phyloP scores from a whole-genome alignment of 2,888 invertebrate species.

The Eupithecia subumbrata region DNA sequence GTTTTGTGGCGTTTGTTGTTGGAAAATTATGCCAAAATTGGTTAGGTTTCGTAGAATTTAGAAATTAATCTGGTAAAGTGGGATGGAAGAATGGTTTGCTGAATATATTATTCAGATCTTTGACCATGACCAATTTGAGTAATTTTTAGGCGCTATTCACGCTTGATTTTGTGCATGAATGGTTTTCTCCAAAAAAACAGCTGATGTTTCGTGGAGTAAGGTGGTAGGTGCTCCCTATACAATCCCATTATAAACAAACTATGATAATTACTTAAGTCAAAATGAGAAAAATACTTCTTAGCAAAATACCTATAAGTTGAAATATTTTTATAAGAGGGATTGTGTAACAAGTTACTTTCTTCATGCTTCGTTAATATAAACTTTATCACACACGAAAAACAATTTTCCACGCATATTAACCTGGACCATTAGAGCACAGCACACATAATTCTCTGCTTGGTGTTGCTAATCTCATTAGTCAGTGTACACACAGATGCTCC shows the following conservation, averaged over 20 bases:
- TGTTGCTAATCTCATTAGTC: slow-evolving; percentile 73
- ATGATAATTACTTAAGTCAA: too few relatives aligned
- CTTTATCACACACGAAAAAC: slow-evolving; percentile 37
- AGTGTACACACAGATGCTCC: slow-evolving; percentile 71
- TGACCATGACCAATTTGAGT: not conserved
- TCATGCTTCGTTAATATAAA: not conserved
- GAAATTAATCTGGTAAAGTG: not conserved
- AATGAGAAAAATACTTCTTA: not conserved
- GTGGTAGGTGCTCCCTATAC: too few relatives aligned
- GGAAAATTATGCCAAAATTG: not conserved
- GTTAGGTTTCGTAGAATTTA: not conserved
- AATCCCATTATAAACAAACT: too few relatives aligned
- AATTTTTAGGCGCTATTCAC: too few relatives aligned
- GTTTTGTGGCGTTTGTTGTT: slow-evolving; percentile 3
- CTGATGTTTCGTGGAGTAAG: too few relatives aligned
- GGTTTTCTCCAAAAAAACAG: too few relatives aligned
- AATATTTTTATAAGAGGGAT: not conserved
- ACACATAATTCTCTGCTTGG: slow-evolving; percentile 56
- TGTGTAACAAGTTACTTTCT: not conserved
- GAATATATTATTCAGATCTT: not conserved
- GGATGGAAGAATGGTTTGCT: not conserved
- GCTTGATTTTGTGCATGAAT: too few relatives aligned
- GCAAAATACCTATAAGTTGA: not conserved
- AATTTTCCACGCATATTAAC: slow-evolving; percentile 51
- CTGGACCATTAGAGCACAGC: slow-evolving; percentile 49